Evolutionary conservation across 2,113 vertebrate genomes (phyloP).

Genomic region (Rafetus swinhoei): DNA sequence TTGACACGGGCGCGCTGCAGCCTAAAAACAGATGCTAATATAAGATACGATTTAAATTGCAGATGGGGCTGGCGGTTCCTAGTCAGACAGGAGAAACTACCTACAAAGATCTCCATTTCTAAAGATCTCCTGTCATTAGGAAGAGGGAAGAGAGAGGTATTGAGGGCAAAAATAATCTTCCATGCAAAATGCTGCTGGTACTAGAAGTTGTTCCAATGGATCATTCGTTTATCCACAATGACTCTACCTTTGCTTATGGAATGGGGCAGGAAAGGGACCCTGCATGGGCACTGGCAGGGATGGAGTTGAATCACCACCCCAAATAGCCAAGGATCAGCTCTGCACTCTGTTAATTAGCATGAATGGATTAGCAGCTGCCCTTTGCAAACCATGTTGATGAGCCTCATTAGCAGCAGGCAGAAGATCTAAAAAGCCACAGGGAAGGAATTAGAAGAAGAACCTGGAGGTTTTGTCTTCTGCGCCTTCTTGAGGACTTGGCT

Average conservation of each 20-base stretch:
- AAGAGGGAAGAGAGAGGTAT: slow-evolving; percentile 51
- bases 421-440: slow-evolving; percentile 56
- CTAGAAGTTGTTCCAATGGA: rapidly evolving
- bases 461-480: slow-evolving; percentile 21
- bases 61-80: slow-evolving; percentile 60
- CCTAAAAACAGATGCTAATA: slow-evolving; percentile 75
- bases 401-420: slow-evolving; percentile 49
- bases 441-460: slow-evolving; percentile 52
- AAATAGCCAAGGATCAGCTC: background rate
- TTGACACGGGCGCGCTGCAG: slow-evolving; percentile 58
- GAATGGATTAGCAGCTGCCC: slow-evolving; percentile 56
- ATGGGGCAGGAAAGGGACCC: background rate
- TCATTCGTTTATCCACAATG: rapidly evolving
- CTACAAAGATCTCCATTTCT: slow-evolving; percentile 73
- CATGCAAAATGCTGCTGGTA: background rate
- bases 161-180: slow-evolving; percentile 35
- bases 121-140: slow-evolving; percentile 70
- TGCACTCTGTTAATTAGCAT: background rate
- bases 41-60: slow-evolving; percentile 68
- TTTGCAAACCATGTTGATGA: slow-evolving; percentile 52
- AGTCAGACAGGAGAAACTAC: slow-evolving; percentile 73
- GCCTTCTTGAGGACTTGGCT: background rate
- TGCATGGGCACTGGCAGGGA: background rate
- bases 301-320: background rate
- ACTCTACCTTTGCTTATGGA: background rate